phyloP scores from a whole-genome alignment of 2,797 vertebrate genomes.

The Linurgus olivaceus region DNA sequence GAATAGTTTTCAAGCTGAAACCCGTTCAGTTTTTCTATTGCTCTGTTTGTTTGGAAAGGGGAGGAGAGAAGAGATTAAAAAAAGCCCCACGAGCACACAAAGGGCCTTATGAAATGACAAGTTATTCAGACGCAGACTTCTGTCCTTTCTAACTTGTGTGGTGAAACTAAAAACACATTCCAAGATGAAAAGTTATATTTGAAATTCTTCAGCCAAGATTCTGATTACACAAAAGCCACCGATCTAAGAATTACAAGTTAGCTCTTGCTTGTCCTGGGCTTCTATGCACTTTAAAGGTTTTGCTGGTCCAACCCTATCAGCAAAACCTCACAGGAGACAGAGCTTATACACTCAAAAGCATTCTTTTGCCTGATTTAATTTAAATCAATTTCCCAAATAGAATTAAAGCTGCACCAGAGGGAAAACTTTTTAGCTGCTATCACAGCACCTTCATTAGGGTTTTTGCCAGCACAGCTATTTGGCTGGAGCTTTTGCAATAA shows the following conservation, averaged over 20 bases:
- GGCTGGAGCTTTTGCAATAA: not conserved
- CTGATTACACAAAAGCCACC: not conserved
- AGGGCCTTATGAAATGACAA: not conserved
- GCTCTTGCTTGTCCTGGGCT: constrained; percentile 11
- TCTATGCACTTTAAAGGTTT: not conserved
- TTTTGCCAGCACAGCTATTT: constrained; percentile 51
- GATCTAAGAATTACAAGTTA: constrained; percentile 10
- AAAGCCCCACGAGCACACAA: not conserved
- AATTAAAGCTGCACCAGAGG: constrained; percentile 61
- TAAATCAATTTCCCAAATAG: constrained; percentile 55
- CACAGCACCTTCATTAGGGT: constrained; percentile 41
- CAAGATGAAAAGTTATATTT: not conserved
- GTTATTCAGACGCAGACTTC: not conserved
- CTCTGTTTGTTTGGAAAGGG: constrained; percentile 76
- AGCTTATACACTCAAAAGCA: constrained; percentile 33
- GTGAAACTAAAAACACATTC: not conserved
- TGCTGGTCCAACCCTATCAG: not conserved
- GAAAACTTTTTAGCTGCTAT: constrained; percentile 43
- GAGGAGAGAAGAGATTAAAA: not conserved
- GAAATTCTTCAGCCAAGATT: not conserved
- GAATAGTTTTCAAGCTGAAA: constrained; percentile 94
- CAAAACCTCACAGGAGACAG: constrained; percentile 34
- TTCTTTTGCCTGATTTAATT: constrained; percentile 56
- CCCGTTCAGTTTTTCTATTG: constrained; percentile 97
- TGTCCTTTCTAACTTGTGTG: not conserved